phyloP scores from a whole-genome alignment of 2,797 vertebrate species.

The Platalea minor region DNA sequence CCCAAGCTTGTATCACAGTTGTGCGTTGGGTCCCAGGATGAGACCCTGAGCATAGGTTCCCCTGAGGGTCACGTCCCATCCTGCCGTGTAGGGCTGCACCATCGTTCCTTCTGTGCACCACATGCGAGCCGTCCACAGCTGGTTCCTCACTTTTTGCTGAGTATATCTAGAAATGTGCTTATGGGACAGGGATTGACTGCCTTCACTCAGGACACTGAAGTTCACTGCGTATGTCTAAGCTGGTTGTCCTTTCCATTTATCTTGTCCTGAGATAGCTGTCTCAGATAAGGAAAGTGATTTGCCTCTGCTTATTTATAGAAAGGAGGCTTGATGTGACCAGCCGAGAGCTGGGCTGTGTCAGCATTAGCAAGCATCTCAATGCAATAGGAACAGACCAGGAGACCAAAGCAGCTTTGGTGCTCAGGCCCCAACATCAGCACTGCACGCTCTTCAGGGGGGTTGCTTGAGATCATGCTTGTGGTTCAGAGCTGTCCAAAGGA shows the following conservation, averaged over 20 bases:
- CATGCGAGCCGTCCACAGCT: neutral
- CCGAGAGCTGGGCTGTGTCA: neutral
- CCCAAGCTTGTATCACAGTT: neutral
- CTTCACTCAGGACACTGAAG: neutral
- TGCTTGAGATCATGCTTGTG: neutral
- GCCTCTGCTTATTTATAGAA: neutral
- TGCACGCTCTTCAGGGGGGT: neutral
- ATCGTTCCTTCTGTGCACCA: neutral
- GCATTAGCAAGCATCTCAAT: neutral
- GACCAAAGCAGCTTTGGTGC: neutral
- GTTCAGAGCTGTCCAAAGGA: neutral
- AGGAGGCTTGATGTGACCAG: neutral
- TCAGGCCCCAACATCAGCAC: neutral
- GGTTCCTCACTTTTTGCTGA: neutral
- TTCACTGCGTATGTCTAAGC: neutral
- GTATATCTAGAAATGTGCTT: neutral
- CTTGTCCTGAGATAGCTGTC: neutral
- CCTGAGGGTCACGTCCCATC: neutral
- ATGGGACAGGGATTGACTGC: neutral
- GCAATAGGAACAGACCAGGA: neutral
- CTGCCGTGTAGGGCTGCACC: neutral
- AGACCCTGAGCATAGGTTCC: neutral
- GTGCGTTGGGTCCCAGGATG: accelerated
- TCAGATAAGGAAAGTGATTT: neutral
- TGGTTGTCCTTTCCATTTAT: neutral